Evolutionary conservation across 2,888 invertebrate species (phyloP).

Genomic region (Dolichopus griseipennis): DNA sequence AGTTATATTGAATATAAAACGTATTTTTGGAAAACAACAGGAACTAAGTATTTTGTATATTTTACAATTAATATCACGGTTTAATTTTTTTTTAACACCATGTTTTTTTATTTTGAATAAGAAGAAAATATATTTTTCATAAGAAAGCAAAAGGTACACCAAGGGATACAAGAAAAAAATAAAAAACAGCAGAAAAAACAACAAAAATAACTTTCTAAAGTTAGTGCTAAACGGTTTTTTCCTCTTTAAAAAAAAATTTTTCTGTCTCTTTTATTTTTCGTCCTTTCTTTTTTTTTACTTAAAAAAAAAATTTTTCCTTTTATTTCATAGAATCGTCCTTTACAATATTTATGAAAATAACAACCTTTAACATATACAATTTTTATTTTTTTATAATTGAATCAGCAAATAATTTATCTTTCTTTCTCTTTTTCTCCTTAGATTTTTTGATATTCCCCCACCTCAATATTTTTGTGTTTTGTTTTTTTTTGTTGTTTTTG

Average conservation of each 20-base stretch:
- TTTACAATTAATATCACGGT: no score
- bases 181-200: no score
- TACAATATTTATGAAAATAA: neutral
- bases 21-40: no score
- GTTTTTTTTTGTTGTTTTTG: conserved; percentile 15
- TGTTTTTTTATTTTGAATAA: no score
- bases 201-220: no score
- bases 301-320: neutral
- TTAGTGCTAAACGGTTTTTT: neutral
- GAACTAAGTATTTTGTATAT: no score
- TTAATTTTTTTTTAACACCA: no score
- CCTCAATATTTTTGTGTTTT: conserved; percentile 6
- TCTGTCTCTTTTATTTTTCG: neutral
- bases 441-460: neutral
- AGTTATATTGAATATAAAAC: no score
- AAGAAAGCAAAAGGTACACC: no score
- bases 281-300: neutral
- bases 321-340: neutral
- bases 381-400: conserved; percentile 9
- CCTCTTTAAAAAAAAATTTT: neutral
- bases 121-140: no score
- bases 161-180: no score
- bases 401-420: conserved; percentile 7
- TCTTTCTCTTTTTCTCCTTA: neutral
- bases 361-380: conserved; percentile 5